Evolutionary conservation across 2,113 vertebrate genomes (phyloP).

Genomic region (Corythornis cristatus): DNA sequence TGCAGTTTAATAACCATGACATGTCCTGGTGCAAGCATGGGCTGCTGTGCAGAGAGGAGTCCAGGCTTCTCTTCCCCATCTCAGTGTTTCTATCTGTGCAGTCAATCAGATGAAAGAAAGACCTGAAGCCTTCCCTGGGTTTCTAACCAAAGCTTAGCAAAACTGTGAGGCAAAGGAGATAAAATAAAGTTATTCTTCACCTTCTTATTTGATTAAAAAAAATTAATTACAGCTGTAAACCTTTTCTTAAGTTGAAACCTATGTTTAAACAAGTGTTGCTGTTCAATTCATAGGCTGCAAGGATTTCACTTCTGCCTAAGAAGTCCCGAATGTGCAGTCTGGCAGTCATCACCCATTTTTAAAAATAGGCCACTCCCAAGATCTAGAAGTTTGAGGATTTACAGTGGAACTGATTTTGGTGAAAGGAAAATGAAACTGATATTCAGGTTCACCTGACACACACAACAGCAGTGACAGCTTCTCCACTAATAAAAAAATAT

Average conservation of each 20-base stretch:
- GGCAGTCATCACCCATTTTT: background rate
- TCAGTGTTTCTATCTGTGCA: background rate
- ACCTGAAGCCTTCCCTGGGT: background rate
- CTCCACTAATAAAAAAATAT: background rate
- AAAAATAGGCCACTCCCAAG: conserved; percentile 30
- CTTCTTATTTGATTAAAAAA: background rate
- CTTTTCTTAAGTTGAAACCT: background rate
- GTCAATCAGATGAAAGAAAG: background rate
- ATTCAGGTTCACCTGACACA: background rate
- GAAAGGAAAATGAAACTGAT: background rate
- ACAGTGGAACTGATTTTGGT: background rate
- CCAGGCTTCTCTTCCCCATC: background rate
- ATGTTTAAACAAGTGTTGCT: background rate
- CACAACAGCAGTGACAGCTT: background rate
- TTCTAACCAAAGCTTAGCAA: background rate
- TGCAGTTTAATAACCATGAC: background rate
- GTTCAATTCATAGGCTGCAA: conserved; percentile 25
- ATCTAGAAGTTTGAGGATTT: background rate
- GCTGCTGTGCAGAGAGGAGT: background rate
- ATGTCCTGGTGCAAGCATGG: background rate
- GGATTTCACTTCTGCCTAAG: conserved; percentile 23
- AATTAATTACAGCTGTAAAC: background rate
- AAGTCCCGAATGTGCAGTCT: background rate
- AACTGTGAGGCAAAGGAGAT: background rate
- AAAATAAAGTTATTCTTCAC: background rate